Conservation (phyloP, 2,888 invertebrate genomes). For the Eupithecia insigniata region DNA sequence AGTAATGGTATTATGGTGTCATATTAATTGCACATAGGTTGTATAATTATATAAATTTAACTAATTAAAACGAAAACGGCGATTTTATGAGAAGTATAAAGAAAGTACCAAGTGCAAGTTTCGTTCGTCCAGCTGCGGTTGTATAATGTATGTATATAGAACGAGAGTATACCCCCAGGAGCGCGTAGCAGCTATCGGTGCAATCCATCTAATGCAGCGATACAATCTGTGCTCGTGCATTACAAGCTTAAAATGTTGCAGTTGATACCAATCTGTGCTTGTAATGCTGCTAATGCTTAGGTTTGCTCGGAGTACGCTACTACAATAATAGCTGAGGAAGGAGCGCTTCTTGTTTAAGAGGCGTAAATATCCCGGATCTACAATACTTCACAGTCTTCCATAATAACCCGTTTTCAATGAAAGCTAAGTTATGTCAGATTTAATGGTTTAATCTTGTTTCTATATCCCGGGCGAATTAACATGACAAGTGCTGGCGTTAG, state of each 20-base stretch:
- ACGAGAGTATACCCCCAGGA: background rate
- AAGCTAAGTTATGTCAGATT: too few species aligned
- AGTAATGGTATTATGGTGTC: too few species aligned
- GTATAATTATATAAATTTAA: background rate
- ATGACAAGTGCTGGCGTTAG: too few species aligned
- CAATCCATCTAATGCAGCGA: slow-evolving; percentile 47
- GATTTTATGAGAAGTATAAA: background rate
- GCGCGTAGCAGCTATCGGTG: slow-evolving; percentile 32
- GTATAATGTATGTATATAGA: background rate
- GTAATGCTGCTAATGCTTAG: slow-evolving; percentile 3
- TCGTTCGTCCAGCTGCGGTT: background rate
- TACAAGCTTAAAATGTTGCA: slow-evolving; percentile 5
- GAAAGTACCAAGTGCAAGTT: background rate
- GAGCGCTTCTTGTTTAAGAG: background rate
- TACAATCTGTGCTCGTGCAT: slow-evolving; percentile 33
- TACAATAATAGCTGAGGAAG: background rate
- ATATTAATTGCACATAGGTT: background rate
- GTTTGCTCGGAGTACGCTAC: background rate
- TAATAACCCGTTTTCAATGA: too few species aligned
- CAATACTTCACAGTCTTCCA: too few species aligned
- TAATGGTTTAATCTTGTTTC: too few species aligned
- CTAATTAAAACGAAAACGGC: background rate
- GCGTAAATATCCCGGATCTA: too few species aligned
- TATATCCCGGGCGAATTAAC: too few species aligned
- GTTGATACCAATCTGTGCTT: background rate